phyloP scores from a whole-genome alignment of 1,140 invertebrate species.

The Pseudachorutes palmiensis region DNA sequence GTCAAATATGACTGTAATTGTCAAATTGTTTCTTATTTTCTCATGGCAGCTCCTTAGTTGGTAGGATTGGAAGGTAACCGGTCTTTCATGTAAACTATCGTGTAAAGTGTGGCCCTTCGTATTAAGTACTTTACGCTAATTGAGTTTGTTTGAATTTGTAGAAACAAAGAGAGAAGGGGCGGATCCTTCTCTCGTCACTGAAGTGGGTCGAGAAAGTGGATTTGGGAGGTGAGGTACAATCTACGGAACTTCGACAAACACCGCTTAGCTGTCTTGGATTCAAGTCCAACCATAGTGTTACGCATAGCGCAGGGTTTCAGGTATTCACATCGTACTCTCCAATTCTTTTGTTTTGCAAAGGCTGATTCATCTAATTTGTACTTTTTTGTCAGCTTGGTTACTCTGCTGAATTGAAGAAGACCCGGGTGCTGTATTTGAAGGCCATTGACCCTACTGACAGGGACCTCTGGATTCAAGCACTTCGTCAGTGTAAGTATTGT shows the following conservation, averaged over 20 bases:
- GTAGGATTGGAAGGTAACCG: too few relatives aligned
- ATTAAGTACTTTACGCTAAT: too few relatives aligned
- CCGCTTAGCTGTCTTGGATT: conserved; percentile 44
- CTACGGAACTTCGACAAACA: conserved; percentile 22
- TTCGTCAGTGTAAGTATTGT: conserved; percentile 57
- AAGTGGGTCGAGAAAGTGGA: conserved; percentile 65
- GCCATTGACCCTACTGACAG: conserved; percentile 61
- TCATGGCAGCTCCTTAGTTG: too few relatives aligned
- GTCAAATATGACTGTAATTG: too few relatives aligned
- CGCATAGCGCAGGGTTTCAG: conserved; percentile 41
- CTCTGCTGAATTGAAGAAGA: conserved; percentile 56
- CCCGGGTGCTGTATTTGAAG: conserved; percentile 66
- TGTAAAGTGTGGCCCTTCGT: too few relatives aligned
- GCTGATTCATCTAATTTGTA: conserved; percentile 7
- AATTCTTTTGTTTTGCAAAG: neutral
- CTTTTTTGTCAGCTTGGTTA: conserved; percentile 53
- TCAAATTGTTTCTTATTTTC: too few relatives aligned
- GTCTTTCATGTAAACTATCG: too few relatives aligned
- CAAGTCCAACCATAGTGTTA: conserved; percentile 32
- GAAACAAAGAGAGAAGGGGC: conserved; percentile 55
- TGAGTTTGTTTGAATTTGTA: too few relatives aligned
- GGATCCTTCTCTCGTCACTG: conserved; percentile 61
- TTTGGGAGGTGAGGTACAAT: conserved; percentile 41
- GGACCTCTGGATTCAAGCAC: conserved; percentile 64
- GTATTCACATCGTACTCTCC: too few relatives aligned